Evolutionary conservation across 2,888 invertebrate genomes (phyloP), one percentile per base, ranked within the genome.

Genomic region (Lasius fuliginosus): DNA sequence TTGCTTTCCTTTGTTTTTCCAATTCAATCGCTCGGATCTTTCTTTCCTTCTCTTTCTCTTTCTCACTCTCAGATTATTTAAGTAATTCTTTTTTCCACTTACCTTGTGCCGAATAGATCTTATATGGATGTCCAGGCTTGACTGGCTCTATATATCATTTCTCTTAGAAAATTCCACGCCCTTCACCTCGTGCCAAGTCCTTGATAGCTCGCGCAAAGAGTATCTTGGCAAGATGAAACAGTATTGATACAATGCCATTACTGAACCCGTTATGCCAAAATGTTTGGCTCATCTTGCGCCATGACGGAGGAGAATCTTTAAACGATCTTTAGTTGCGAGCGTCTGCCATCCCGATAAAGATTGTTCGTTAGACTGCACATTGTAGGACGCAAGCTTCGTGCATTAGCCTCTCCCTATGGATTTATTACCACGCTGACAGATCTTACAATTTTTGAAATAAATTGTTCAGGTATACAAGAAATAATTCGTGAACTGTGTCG

Each of bases 81-180:
- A 89, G 86, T 88, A 86, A 88, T 86, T 88, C 84, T 83, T 75
- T 71, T 83, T 69, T 62, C 42, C 58, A 67, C 53, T 85, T 64
- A 75, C 60, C 60, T 83, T 81, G 82, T 67, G 76, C 73, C 76
- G 88, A 86, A 90, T 90, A 88, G 90, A 90, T 90, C 89, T 90
- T 90, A 88, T 85, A 88, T 86, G 79, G 76, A 85, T 74, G 77
- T 87, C 84, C 84, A 40, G 82, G 75, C 56, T 86, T 85, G 89
- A 71, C 79, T 77, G 62, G 60, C 33, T 84, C 86, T 89, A 88
- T 89, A 88, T 77, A 87, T 88, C 90, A 89, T 89, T 81, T 77
- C 62, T 33, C 53, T 65, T 86, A 83, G 89, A 89, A 89, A 87
- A 90, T 83, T 73, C 46, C 84, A 84, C 79, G 77, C 84, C 82